These are phyloP conservation scores for Cephus pygmeus DNA, from an alignment of 2,888 invertebrate genomes.

Conservation along the genomic window DNA sequence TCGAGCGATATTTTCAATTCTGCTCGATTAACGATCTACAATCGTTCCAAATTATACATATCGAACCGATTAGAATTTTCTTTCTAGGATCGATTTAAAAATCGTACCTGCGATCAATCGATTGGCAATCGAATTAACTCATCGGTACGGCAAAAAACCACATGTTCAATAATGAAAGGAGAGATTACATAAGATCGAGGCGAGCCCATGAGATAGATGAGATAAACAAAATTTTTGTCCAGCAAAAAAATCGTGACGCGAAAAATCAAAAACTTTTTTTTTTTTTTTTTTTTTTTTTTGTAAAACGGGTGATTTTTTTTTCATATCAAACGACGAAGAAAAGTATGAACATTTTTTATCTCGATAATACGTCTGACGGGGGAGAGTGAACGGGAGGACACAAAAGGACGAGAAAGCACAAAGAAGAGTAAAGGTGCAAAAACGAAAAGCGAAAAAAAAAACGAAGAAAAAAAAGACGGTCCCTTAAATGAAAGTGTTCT, in stretches of 20 bases:
- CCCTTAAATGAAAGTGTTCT: slow-evolving; percentile 27
- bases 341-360: background rate
- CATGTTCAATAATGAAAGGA: background rate
- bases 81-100: background rate
- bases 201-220: background rate
- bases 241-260: too few relatives aligned
- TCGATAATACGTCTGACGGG: background rate
- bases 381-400: too few relatives aligned
- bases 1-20: background rate
- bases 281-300: too few relatives aligned
- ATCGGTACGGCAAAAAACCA: background rate
- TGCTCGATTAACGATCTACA: background rate
- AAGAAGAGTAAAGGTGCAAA: background rate
- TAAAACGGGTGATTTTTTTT: background rate
- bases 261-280: too few relatives aligned
- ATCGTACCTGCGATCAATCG: background rate
- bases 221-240: too few relatives aligned
- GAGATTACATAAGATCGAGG: background rate
- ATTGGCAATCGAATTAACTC: background rate
- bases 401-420: background rate
- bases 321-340: background rate
- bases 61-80: background rate
- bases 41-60: background rate
- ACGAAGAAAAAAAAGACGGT: background rate
- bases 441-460: background rate